Conservation (phyloP, 2,797 vertebrate species). For the Fistularia tabacaria region DNA sequence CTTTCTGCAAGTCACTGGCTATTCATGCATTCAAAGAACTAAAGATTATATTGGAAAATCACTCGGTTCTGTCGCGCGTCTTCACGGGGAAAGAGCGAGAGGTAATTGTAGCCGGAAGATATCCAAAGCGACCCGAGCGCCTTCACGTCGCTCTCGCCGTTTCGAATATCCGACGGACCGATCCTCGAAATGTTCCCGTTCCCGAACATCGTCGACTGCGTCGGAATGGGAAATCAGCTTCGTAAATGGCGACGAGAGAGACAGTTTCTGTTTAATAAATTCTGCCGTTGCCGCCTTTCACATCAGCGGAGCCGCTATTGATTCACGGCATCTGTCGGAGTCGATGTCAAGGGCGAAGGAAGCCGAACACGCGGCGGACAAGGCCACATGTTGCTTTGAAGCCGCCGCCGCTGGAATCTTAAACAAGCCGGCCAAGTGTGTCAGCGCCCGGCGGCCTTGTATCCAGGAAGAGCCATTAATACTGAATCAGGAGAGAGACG, state of each 20-base stretch:
- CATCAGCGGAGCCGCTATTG: conserved; percentile 28
- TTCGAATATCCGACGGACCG: no score
- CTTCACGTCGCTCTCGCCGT: no score
- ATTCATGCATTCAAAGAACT: no score
- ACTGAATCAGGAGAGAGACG: conserved; percentile 35
- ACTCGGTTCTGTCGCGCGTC: no score
- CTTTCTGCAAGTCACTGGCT: no score
- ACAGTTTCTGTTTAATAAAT: conserved; percentile 12
- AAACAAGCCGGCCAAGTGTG: conserved; percentile 22
- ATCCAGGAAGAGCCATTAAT: conserved; percentile 50
- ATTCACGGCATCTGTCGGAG: conserved; percentile 28
- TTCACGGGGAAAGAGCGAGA: no score
- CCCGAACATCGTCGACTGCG: no score
- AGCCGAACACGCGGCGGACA: conserved; percentile 9
- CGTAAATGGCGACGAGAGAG: background rate
- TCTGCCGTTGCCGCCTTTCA: conserved; percentile 17
- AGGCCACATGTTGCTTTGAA: conserved; percentile 48
- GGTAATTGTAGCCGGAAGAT: no score
- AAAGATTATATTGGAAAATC: no score
- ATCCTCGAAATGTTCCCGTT: no score
- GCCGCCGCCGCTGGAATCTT: conserved; percentile 33
- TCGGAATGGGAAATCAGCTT: no score
- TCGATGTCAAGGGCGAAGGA: conserved; percentile 15
- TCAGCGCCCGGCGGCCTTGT: conserved; percentile 24
- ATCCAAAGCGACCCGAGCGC: no score